A percentile compares a stretch with the other conserved stretches of the same genome.
phyloP scores from a whole-genome alignment of 2,888 invertebrate species.

The Mystacides longicornis region DNA sequence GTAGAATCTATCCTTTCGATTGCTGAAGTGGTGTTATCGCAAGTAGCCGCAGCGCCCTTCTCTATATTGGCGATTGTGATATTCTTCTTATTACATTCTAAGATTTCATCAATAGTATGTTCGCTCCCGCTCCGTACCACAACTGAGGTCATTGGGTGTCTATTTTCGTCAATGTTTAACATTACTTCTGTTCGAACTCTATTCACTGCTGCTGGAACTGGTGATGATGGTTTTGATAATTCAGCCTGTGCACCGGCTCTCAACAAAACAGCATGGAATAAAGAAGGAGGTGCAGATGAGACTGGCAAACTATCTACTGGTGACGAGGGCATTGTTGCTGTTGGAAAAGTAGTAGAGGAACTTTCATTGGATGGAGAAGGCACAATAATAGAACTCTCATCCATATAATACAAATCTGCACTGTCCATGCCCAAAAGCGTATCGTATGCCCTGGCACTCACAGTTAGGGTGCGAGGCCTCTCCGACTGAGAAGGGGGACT shows the following conservation, averaged over 20 bases:
- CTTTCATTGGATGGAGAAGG: constrained; percentile 74
- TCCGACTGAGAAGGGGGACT: constrained; percentile 53
- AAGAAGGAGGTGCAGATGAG: constrained; percentile 53
- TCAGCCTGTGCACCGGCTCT: constrained; percentile 50
- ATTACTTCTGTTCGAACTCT: constrained; percentile 69
- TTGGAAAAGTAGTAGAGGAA: constrained; percentile 54
- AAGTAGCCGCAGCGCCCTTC: not conserved
- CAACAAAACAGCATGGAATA: constrained; percentile 66
- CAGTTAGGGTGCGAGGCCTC: constrained; percentile 48
- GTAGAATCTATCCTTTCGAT: constrained; percentile 35
- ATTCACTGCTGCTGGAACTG: constrained; percentile 41
- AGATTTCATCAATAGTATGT: not conserved
- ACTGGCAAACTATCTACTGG: constrained; percentile 44
- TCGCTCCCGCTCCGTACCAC: constrained; percentile 31
- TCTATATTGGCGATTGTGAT: not conserved
- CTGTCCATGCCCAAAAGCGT: constrained; percentile 72
- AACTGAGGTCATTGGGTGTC: constrained; percentile 57
- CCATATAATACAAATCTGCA: constrained; percentile 85
- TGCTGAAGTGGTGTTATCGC: constrained; percentile 37
- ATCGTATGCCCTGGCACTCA: constrained; percentile 59
- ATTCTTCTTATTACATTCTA: not conserved
- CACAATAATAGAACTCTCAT: constrained; percentile 79
- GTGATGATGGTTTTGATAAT: constrained; percentile 35
- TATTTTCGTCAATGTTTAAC: constrained; percentile 51
- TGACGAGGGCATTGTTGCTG: constrained; percentile 53